Base-by-base conservation (phyloP, 2,113 vertebrate genomes). In the Rallus limicola region DNA sequence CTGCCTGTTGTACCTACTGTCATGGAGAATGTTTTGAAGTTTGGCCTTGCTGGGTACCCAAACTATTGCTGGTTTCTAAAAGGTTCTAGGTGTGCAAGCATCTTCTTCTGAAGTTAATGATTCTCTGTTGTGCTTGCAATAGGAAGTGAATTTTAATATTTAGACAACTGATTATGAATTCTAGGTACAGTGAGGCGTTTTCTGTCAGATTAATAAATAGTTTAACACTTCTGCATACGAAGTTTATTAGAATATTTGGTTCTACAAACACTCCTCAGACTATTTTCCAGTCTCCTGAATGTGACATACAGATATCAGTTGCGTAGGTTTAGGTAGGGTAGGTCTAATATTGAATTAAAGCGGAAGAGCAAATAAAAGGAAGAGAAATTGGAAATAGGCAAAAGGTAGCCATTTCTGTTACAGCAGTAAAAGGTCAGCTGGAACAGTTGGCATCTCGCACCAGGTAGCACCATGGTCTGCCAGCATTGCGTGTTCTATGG, bases 31-130 rank as follows among this genome's bases (percentile, higher is more conserved):
- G 19, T 48, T 87, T 0, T 16, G 14, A 1, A 7, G 15, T 77
- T 50, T 78, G 31, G 14, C n/a, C 0, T 0, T 52, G 10, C 23
- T 59, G 44, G 26, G 24, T 14, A 8, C 31, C 40, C 13, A 34
- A 8, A 53, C 33, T 81, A 8, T 44, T 88, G 40, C 29, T 81
- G 21, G 10, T 83, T 70, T 26, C 18, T 82, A 64, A 68, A 34
- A 29, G 0, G 0, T 78, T 79, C n/a, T 58, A 24, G 25, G 25
- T 55, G 4, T 71, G 29, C 29, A 70, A 70, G 15, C 28, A 67
- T 23, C 18, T 19, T 53, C 59, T 85, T 70, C 16, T 36, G 36
- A 86, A 29, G n/a, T 81, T 68, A 78, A 46, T 16, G 4, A 34
- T 36, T 92, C 33, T 84, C 74, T 60, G 25, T 68, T 68, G 11